Conservation (phyloP, 2,113 vertebrate species). For the Lampris megalopsis region DNA sequence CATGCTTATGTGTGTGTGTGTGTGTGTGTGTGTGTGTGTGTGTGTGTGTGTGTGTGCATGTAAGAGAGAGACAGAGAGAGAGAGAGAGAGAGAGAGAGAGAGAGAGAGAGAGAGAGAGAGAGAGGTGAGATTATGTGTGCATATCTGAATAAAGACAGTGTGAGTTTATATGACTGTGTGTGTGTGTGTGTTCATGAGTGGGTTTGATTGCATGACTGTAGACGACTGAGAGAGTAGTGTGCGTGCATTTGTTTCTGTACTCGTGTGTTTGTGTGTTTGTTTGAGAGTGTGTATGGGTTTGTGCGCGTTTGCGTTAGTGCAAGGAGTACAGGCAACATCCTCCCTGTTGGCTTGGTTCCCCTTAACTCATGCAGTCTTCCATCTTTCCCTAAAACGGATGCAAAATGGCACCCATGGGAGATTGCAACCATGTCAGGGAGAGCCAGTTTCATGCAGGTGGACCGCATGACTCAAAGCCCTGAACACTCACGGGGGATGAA, state of each 20-base stretch:
- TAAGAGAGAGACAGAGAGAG: too few species aligned
- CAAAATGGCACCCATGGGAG: constrained; percentile 18
- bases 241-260: background rate
- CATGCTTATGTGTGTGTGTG: too few species aligned
- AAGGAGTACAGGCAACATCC: background rate
- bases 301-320: background rate
- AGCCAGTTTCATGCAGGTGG: constrained; percentile 4
- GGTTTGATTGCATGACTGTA: background rate
- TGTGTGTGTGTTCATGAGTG: background rate
- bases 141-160: too few species aligned
- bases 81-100: too few species aligned
- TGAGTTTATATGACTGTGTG: background rate
- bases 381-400: background rate
- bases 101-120: too few species aligned
- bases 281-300: constrained; percentile 6
- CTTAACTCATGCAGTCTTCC: background rate
- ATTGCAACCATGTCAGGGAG: background rate
- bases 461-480: background rate
- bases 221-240: background rate
- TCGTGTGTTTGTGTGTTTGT: background rate
- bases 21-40: too few species aligned
- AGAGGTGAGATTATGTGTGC: too few species aligned
- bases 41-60: too few species aligned
- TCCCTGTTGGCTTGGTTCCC: background rate
- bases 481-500: constrained; percentile 25